Base-by-base conservation (phyloP, 2,797 vertebrate genomes). In the Gastrophryne carolinensis region DNA sequence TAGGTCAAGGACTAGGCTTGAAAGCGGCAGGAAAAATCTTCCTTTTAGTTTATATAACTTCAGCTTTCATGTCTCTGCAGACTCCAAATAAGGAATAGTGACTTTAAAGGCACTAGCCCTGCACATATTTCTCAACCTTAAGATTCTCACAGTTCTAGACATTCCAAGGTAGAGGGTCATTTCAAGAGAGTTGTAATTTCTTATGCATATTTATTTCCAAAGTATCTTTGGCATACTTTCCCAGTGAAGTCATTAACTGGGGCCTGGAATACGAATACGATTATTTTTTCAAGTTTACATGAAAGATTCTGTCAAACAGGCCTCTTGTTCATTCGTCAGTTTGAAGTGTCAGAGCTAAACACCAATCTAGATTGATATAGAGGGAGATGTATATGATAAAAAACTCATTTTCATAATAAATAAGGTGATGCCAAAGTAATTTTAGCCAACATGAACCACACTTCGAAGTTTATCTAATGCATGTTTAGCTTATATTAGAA, bases 221-320 rank as follows among this genome's bases (percentile, higher is more conserved):
- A 93, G 89, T 92, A 89, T 94, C 89, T 93, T 91, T 88, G 83
- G 89, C 92, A 96, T 98, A 96, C 90, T 94, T 97, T 96, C 94
- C 89, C 87, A 93, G 81, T 94, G 93, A 95, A 90, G 86, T 89
- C 89, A 93, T 82, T 82, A 79, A 73, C 82, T 72, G 72, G 84
- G 73, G 74, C 80, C 79, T 71, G 79, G 81, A 91, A 88, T 83
- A 83, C 80, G 85, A 86, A 84, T 87, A 84, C 88, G 83, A 86
- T 87, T 88, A 87, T 91, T 92, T 90, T 71, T 90, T 90, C 86
- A 90, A 85, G 83, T 82, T 81, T 82, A 80, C 83, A 83, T 83
- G 82, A 88, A 87, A 82, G 68, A 50, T 82, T 83, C 84, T 81
- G 87, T 92, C 89, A 87, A 83, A 89, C 82, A 81, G 81, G 79